Conservation (phyloP, 2,888 invertebrate species). For the Mythimna impura region DNA sequence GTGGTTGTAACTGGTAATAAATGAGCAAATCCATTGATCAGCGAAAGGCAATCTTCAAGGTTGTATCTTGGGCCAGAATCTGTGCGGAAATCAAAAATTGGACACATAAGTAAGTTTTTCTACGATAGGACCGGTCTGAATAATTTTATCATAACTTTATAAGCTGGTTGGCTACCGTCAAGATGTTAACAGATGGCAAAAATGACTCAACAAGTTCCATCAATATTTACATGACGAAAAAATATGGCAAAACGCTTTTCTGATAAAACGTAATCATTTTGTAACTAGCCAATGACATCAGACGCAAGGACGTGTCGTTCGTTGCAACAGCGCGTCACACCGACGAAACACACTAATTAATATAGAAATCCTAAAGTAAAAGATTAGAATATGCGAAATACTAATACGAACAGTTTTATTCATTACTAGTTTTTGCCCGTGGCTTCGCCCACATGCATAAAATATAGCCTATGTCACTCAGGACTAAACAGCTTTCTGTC, state of each 20-base stretch:
- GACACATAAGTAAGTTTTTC: not conserved
- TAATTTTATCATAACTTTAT: not conserved
- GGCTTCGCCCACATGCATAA: too few relatives aligned
- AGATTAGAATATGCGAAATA: not conserved
- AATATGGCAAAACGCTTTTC: constrained; percentile 32
- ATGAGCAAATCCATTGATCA: not conserved
- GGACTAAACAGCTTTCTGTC: too few relatives aligned
- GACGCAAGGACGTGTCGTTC: constrained; percentile 6
- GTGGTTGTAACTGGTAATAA: too few relatives aligned
- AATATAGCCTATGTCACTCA: too few relatives aligned
- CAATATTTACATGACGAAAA: constrained; percentile 40
- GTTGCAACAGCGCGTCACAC: constrained; percentile 22
- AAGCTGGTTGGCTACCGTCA: not conserved
- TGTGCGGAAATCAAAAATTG: not conserved
- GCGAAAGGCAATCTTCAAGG: constrained; percentile 26
- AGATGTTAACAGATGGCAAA: constrained; percentile 7
- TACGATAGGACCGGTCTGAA: not conserved
- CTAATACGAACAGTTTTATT: too few relatives aligned
- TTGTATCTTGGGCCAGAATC: not conserved
- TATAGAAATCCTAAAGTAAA: constrained; percentile 2
- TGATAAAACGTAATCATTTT: constrained; percentile 43
- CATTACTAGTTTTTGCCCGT: too few relatives aligned
- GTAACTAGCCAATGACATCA: constrained; percentile 32
- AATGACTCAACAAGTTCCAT: constrained; percentile 25
- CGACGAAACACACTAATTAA: constrained; percentile 5